Evolutionary conservation across 1,140 invertebrate species (phyloP).

Genomic region (Tetramorium simillimum): DNA sequence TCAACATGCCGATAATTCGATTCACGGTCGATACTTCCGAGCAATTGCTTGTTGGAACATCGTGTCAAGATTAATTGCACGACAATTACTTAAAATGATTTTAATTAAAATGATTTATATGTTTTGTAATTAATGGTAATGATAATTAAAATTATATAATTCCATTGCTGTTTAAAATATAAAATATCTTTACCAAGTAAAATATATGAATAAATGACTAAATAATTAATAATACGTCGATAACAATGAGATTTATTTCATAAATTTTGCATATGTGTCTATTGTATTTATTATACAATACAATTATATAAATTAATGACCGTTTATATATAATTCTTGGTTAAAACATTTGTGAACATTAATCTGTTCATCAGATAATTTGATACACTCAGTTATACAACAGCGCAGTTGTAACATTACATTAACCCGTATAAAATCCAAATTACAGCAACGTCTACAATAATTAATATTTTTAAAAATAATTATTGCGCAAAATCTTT

Average conservation of each 20-base stretch:
- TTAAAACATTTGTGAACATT: background rate
- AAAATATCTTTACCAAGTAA: background rate
- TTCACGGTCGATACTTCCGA: background rate
- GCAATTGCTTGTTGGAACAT: background rate
- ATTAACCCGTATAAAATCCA: background rate
- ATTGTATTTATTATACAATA: background rate
- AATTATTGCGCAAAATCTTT: background rate
- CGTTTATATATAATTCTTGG: background rate
- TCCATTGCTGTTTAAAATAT: background rate
- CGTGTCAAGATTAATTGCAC: conserved; percentile 1
- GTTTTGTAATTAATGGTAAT: background rate
- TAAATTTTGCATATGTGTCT: background rate
- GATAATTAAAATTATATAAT: background rate
- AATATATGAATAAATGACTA: background rate
- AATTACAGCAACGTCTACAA: background rate
- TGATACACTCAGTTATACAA: background rate
- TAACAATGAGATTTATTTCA: background rate
- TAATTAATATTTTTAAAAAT: background rate
- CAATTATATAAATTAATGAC: background rate
- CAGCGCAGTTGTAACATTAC: background rate
- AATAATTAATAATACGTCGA: background rate
- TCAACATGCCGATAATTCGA: conserved; percentile 5
- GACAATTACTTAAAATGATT: background rate
- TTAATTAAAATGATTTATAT: background rate
- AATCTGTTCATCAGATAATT: background rate